Conservation (phyloP, 1,140 invertebrate species). For the Propsilocerus akamusi region DNA sequence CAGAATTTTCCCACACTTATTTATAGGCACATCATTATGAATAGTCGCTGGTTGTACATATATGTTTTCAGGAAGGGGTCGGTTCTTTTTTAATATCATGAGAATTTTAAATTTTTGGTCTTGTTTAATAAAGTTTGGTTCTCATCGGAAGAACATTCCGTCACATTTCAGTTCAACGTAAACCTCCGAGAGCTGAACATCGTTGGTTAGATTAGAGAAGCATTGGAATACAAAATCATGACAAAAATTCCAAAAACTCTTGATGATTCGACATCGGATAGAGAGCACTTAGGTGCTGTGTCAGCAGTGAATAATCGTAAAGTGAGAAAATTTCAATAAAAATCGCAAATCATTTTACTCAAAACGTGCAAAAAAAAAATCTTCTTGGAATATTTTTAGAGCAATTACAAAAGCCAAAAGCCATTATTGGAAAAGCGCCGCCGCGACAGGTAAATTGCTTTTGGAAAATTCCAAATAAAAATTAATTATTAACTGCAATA, state of each 20-base stretch:
- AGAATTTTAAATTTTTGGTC: neutral
- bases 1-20: constrained; percentile 1
- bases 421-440: constrained; percentile 1
- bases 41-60: neutral
- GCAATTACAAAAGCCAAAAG: constrained; percentile 1
- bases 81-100: neutral
- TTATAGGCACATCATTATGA: neutral
- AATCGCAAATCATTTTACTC: neutral
- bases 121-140: neutral
- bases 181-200: neutral
- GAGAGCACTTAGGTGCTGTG: neutral
- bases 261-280: neutral
- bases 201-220: too few species aligned
- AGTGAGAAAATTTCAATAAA: neutral
- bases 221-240: neutral
- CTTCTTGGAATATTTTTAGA: neutral
- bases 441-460: too few species aligned
- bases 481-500: too few species aligned
- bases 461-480: too few species aligned
- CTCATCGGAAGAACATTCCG: neutral
- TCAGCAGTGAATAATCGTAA: neutral
- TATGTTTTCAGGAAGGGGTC: neutral
- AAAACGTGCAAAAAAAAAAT: neutral
- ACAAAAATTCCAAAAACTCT: neutral
- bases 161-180: neutral